Evolutionary conservation across 2,113 vertebrate genomes (phyloP), one percentile per base, ranked within the genome.

Genomic region (Strix uralensis): DNA sequence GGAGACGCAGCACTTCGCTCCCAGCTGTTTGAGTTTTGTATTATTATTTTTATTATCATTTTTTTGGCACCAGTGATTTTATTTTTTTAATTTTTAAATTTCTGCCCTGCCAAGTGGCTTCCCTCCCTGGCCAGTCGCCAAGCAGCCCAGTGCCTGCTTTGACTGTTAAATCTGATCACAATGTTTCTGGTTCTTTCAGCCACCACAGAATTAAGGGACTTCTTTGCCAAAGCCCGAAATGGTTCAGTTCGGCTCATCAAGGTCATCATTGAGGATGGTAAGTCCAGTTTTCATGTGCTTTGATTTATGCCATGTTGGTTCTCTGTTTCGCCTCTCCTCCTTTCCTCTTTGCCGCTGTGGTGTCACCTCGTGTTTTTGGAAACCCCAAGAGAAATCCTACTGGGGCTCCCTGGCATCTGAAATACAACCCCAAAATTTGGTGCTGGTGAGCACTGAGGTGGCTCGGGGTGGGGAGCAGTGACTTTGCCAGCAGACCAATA

Each of bases 151-250:
- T 5, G 1, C 58, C 86, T 82, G 40, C 77, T 79, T 89, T 65
- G 57, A 38, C 55, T 89, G 55, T 18, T 89, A 25, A 71, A 81
- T 96, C 95, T 98, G 83, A 97, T 97, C 97, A 96, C 96, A 10
- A 99, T 99, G 99, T 99, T 99, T 98, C 98, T 99, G 94, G 98
- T 99, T 97, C 98, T 99, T 78, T 67, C 99, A 99, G 99, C 99
- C 90, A 99, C 99, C 21, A 97, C 98, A 34, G 99, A 99, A 94
- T 98, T 99, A 97, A 99, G 98, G 97, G 99, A 99, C 66, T 99
- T 99, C 96, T 99, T 99, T 97, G 98, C 99, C 90, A 99, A 98
- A 95, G 99, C 99, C 4, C 99, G 99, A 73, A 98, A 98, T 38
- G 99, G 99, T 95, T 98, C 98, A 7, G 92, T 99, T 93, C 98